phyloP scores from a whole-genome alignment of 2,113 vertebrate species.

The Platanista minor region DNA sequence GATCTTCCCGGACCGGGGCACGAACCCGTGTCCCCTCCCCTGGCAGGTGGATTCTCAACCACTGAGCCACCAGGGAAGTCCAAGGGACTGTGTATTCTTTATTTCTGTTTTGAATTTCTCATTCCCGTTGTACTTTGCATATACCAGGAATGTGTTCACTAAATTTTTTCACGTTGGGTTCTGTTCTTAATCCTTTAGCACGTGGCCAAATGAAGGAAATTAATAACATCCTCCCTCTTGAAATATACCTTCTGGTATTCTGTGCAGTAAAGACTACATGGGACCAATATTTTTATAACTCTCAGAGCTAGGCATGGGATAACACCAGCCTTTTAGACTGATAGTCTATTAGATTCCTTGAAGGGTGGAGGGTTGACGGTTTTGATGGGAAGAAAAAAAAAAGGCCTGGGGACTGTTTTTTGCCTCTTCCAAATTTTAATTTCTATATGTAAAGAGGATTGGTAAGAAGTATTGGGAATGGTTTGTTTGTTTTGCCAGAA shows the following conservation, averaged over 20 bases:
- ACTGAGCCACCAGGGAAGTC: too few species aligned
- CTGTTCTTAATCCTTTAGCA: neutral
- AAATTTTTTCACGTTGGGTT: neutral
- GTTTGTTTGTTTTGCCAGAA: neutral
- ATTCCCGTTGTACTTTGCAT: neutral
- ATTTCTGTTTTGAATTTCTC: neutral
- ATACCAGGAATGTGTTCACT: neutral
- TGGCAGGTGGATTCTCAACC: too few species aligned
- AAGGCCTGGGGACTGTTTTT: neutral
- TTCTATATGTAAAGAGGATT: neutral
- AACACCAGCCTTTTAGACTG: neutral
- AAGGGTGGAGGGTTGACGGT: neutral
- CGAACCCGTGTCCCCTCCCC: too few species aligned
- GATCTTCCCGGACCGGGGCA: too few species aligned
- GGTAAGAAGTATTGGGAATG: neutral
- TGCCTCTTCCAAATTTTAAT: neutral
- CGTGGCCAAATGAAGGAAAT: neutral
- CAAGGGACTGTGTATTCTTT: too few species aligned
- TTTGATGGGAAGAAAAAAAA: neutral
- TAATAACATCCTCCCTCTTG: neutral
- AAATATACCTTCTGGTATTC: neutral
- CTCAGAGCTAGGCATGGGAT: neutral
- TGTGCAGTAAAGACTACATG: neutral
- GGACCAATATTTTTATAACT: neutral
- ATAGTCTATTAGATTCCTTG: neutral